phyloP scores from a whole-genome alignment of 2,888 invertebrate species.

The Caenorhabditis sulstoni region DNA sequence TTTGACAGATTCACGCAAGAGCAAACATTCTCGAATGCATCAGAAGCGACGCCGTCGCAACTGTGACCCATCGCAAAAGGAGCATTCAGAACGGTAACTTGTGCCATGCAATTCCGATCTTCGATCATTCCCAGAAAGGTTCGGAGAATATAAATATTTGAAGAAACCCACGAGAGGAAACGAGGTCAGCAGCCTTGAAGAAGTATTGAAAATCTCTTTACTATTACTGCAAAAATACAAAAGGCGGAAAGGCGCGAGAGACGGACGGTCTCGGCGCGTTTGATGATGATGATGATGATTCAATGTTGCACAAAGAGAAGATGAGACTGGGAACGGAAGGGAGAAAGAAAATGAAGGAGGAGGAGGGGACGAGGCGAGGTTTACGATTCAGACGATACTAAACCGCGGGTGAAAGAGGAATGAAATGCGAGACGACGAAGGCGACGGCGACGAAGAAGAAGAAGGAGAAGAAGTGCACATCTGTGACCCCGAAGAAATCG shows the following conservation, averaged over 20 bases:
- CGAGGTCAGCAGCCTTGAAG: slow-evolving; percentile 21
- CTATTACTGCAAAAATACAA: slow-evolving; percentile 25
- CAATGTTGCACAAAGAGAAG: slow-evolving; percentile 47
- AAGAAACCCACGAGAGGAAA: background rate
- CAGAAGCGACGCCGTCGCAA: background rate
- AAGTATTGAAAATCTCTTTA: too few relatives aligned
- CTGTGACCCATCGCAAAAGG: background rate
- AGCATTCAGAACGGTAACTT: background rate
- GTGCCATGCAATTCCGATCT: background rate
- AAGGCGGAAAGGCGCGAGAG: background rate
- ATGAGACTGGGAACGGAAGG: slow-evolving; percentile 10
- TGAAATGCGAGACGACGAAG: slow-evolving; percentile 37
- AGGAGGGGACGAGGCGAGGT: slow-evolving; percentile 11
- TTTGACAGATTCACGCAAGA: slow-evolving; percentile 42
- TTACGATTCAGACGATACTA: slow-evolving; percentile 52
- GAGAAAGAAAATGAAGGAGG: slow-evolving; percentile 17
- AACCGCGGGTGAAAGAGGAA: slow-evolving; percentile 14
- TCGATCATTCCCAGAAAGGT: background rate
- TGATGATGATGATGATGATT: slow-evolving; percentile 51
- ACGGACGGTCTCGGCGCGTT: slow-evolving; percentile 7
- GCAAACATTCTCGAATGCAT: slow-evolving; percentile 27
- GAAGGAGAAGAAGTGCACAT: slow-evolving; percentile 51
- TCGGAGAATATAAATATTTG: slow-evolving; percentile 11
- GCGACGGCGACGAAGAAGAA: too few relatives aligned
- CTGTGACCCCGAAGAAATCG: slow-evolving; percentile 37